Conservation (phyloP, 2,113 vertebrate genomes). For the Thomomys bottae region DNA sequence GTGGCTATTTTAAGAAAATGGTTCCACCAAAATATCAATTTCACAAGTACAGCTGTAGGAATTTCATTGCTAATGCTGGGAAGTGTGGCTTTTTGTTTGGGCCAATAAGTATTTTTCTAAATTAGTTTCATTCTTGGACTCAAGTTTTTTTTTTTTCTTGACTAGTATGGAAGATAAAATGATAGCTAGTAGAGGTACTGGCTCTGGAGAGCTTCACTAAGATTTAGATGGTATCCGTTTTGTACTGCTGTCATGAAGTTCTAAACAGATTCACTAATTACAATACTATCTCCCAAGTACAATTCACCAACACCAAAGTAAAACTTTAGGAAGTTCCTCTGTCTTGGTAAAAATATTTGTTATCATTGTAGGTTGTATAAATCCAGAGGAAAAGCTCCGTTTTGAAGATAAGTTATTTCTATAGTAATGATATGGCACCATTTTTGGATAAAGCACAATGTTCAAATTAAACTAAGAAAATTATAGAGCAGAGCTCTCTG, state of each 20-base stretch:
- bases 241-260: not conserved
- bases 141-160: constrained; percentile 11
- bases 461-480: constrained; percentile 32
- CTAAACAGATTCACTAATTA: constrained; percentile 35
- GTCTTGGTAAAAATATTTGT: constrained; percentile 26
- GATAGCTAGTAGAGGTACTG: not conserved
- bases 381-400: not conserved
- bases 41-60: not conserved
- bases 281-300: constrained; percentile 33
- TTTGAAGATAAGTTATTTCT: constrained; percentile 20
- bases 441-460: not conserved
- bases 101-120: constrained; percentile 12
- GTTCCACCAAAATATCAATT: not conserved
- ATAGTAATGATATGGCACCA: not conserved
- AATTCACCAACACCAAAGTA: constrained; percentile 32
- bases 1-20: not conserved
- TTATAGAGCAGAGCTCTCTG: not conserved
- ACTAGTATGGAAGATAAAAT: not conserved
- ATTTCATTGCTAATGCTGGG: not conserved
- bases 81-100: constrained; percentile 12
- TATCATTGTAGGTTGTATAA: constrained; percentile 4
- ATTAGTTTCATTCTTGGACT: constrained; percentile 32
- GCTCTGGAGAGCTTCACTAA: not conserved
- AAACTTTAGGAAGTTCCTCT: constrained; percentile 33
- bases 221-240: not conserved